Evolutionary conservation across 2,113 vertebrate species (phyloP), one percentile per base, ranked within the genome.

Genomic region (Cephalopholis sonnerati): DNA sequence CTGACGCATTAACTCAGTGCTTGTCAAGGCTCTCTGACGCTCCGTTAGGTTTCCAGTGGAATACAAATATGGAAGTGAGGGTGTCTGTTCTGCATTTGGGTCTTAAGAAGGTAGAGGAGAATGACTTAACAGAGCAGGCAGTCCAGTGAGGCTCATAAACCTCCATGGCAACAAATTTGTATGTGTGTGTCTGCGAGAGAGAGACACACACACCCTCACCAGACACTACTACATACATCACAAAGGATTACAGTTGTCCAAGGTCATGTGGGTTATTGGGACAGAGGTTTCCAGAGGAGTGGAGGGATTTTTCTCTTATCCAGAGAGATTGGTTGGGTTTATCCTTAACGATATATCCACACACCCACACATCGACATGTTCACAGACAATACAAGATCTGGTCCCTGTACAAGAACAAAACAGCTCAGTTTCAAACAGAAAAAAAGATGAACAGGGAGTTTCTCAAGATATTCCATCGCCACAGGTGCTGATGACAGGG

Each of bases 211-310:
- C 63, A n/a, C 63, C 16, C 53, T 46, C 17, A 1, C 13, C 67
- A 82, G 88, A 88, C 84, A 78, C 59, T 41, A 61, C 76, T 71
- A 64, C 82, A 63, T 75, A 59, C 76, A 79, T 81, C 80, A 88
- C 71, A 87, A 83, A 82, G 84, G 84, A 88, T 90, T 90, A 85
- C 59, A 83, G 79, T 61, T 69, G 74, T 81, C 62, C 24, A 15
- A 58, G 83, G 74, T 89, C 77, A 75, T 51, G 54, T 17, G 68
- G 85, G 85, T 90, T 70, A 87, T 63, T 83, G 77, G 81, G 76
- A 74, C 79, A 61, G 79, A 80, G 73, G 62, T 81, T 90, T 85
- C 54, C 50, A n/a, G 66, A 65, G 59, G 69, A 69, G 22, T 25
- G 76, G 54, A 27, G 79, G 88, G 82, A 83, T 85, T 83, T 75